Base-by-base conservation (phyloP, 2,797 vertebrate genomes). In the Phrynocephalus forsythii region DNA sequence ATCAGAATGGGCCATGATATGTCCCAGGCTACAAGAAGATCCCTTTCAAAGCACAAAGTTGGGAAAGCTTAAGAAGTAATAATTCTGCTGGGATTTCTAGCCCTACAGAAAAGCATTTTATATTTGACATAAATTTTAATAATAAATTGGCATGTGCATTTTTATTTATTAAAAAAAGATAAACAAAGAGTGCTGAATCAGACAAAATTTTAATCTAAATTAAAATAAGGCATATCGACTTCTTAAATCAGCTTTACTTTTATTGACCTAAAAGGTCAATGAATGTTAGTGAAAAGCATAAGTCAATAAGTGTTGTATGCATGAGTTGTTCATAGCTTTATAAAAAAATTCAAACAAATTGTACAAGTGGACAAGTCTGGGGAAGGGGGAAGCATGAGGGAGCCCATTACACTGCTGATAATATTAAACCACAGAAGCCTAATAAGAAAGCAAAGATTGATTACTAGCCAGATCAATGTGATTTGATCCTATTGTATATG, bases 211-310 rank as follows among this genome's bases (percentile, higher is more conserved):
- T 96, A 92, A 95, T 95, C 90, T 95, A 94, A 96, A 94, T 91
- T 93, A 94, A 97, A 96, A 95, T 95, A 94, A 96, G 94, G 93
- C 87, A 89, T 95, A 96, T 95, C 95, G 95, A 94, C 94, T 96
- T 95, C 87, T 95, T 95, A 95, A 96, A 91, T 95, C 94, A 96
- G 94, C 90, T 94, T 96, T 92, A 94, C 95, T 95, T 90, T 83
- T 95, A 96, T 95, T 96, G 94, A 96, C 94, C 94, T 91, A 91
- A 92, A 93, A 94, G 95, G 93, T 93, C 95, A 96, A 94, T 94
- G 95, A 95, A 96, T 92, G 92, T 95, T 96, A 94, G 94, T 95
- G 92, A 95, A 96, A 96, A 96, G 69, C 78, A 93, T 30, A 90
- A 93, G 91, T 96, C 96, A 95, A 95, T 96, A 96, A 88, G 89